phyloP scores from a whole-genome alignment of 2,113 vertebrate species.

The Poecile atricapillus region DNA sequence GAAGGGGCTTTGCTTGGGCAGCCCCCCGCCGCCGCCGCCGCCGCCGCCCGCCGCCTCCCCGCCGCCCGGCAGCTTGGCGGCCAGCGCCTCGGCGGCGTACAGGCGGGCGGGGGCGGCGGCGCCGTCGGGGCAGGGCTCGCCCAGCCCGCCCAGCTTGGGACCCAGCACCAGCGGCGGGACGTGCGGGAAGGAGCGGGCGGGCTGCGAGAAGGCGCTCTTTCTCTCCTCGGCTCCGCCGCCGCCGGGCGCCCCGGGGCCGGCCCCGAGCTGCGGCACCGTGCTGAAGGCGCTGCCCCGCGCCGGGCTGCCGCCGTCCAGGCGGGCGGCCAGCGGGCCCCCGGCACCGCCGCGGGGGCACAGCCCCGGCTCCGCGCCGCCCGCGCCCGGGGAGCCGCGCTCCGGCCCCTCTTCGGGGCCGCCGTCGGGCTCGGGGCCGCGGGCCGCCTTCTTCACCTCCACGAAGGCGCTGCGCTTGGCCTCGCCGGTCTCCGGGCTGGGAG shows the following conservation, averaged over 20 bases:
- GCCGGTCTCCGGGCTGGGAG: constrained; percentile 75
- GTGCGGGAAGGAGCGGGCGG: too few relatives aligned
- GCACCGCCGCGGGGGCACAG: not conserved
- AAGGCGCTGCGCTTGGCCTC: constrained; percentile 92
- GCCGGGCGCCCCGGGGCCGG: too few relatives aligned
- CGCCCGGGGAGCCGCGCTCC: not conserved
- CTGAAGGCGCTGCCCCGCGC: too few relatives aligned
- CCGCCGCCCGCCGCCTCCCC: constrained; percentile 69
- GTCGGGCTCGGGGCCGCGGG: constrained; percentile 58
- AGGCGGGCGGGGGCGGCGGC: not conserved
- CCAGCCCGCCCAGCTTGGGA: not conserved
- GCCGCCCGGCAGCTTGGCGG: constrained; percentile 12
- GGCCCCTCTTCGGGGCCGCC: not conserved
- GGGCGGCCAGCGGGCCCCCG: not conserved
- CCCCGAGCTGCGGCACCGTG: too few relatives aligned
- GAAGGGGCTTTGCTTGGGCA: not conserved
- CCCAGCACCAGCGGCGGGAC: too few relatives aligned
- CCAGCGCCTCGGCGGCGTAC: not conserved
- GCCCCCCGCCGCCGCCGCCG: not conserved
- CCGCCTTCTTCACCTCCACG: constrained; percentile 89
- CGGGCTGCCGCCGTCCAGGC: too few relatives aligned
- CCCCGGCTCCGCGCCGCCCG: not conserved
- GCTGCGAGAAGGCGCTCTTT: too few relatives aligned
- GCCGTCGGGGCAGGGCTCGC: not conserved
- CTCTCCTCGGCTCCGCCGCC: too few relatives aligned